Percentiles rank a stretch among this genome's conserved stretches.
phyloP scores from a whole-genome alignment of 2,113 vertebrate species.

The Oriolus oriolus region DNA sequence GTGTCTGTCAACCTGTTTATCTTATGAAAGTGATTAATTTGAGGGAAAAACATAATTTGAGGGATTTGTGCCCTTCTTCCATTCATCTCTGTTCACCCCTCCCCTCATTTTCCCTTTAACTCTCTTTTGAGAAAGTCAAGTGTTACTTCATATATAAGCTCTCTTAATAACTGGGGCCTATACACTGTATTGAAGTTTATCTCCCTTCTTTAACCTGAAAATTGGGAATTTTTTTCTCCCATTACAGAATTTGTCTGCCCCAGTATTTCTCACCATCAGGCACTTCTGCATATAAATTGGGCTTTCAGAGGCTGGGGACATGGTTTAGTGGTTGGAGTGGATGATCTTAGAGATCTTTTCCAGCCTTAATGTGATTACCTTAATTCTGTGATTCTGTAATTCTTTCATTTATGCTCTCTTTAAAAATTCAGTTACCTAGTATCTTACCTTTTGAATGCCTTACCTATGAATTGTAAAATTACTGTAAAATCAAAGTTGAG shows the following conservation, averaged over 20 bases:
- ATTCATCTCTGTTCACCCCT: neutral
- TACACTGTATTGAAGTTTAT: neutral
- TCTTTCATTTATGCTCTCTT: neutral
- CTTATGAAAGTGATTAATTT: neutral
- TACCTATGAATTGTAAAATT: neutral
- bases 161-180: neutral
- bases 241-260: neutral
- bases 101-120: neutral
- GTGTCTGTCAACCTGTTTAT: neutral
- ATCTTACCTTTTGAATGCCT: neutral
- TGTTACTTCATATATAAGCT: neutral
- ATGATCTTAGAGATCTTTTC: neutral
- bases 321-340: neutral
- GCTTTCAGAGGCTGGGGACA: neutral
- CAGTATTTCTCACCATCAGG: neutral
- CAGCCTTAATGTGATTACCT: neutral
- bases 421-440: neutral
- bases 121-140: neutral
- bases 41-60: no score
- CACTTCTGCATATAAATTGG: neutral
- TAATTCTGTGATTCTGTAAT: neutral
- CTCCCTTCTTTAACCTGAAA: neutral
- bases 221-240: neutral
- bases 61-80: neutral
- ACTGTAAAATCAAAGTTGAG: neutral